Conservation (phyloP, 2,797 vertebrate genomes). For the Pampus argenteus region DNA sequence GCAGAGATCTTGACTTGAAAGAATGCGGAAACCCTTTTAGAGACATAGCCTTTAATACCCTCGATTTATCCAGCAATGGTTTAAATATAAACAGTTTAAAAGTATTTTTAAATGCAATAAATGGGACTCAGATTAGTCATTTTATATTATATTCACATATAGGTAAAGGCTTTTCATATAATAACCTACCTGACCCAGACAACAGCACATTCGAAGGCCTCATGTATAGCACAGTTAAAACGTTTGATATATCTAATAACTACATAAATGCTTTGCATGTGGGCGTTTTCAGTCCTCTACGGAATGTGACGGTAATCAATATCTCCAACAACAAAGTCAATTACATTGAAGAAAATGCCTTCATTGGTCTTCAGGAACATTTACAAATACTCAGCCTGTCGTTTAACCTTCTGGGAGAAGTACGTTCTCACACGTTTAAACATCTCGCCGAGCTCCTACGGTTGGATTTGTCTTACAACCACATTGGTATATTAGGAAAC, state of each 20-base stretch:
- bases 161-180: slow-evolving; percentile 83
- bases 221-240: slow-evolving; percentile 66
- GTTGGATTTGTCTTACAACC: slow-evolving; percentile 89
- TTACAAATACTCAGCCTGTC: slow-evolving; percentile 86
- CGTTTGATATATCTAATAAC: slow-evolving; percentile 81
- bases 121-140: slow-evolving; percentile 78
- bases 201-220: slow-evolving; percentile 85
- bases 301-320: slow-evolving; percentile 70
- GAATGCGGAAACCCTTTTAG: slow-evolving; percentile 88
- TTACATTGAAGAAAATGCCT: slow-evolving; percentile 80
- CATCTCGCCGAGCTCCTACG: slow-evolving; percentile 58
- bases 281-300: slow-evolving; percentile 80
- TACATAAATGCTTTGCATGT: slow-evolving; percentile 81
- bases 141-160: slow-evolving; percentile 74
- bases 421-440: slow-evolving; percentile 80
- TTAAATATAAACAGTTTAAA: slow-evolving; percentile 48
- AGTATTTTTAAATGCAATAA: slow-evolving; percentile 80
- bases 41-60: slow-evolving; percentile 75
- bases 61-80: slow-evolving; percentile 81
- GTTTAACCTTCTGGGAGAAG: slow-evolving; percentile 87
- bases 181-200: slow-evolving; percentile 85
- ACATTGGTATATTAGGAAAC: slow-evolving; percentile 83
- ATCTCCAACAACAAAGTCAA: slow-evolving; percentile 87
- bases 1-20: slow-evolving; percentile 64
- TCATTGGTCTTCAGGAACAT: slow-evolving; percentile 84